Evolutionary conservation across 2,113 vertebrate genomes (phyloP), one percentile per base, ranked within the genome.

Genomic region (Nanger granti): DNA sequence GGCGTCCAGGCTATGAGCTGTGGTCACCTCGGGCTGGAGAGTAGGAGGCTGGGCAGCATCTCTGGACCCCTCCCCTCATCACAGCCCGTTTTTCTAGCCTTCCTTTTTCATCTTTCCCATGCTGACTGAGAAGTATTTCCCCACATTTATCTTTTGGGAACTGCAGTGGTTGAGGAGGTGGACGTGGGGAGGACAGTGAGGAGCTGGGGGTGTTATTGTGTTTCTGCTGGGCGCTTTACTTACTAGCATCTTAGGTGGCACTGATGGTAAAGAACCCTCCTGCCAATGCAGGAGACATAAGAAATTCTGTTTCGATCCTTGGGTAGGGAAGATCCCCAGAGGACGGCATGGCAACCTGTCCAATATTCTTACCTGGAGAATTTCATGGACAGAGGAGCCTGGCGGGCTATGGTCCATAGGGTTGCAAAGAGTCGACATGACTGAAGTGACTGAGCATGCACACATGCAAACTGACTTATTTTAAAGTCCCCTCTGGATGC

Each of bases 401-500:
- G 73, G 73, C 3, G 12, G 37, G 22, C 73, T 44, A 8, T 44
- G 41, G 24, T 44, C 41, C 24, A 28, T 8, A 44, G 24, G 24
- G 73, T 44, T 28, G 24, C 73, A 79, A 79, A 79, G 37, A 44
- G 73, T 79, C 0, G 1, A 79, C 37, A 79, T 0, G 1, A 28
- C 1, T 44, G 37, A 79, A 79, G 41, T 79, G 73, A 79, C 41
- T 28, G 22, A 79, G 41, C 24, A 15, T 79, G 31, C 24, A 44
- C 0, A 0, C 73, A 44, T 0, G 1, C 12, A 44, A 79, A 44
- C 59, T 5, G 24, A 8, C 90, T 87, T 9, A 31, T 5, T 49
- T 93, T 79, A 31, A 41, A 83, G 31, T 18, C 37, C 9, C 12
- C 41, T 34, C 34, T 8, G 2, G 62, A n/a, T 85, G 7, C 22